Evolutionary conservation across 2,113 vertebrate species (phyloP).

Genomic region (Diadophis punctatus): DNA sequence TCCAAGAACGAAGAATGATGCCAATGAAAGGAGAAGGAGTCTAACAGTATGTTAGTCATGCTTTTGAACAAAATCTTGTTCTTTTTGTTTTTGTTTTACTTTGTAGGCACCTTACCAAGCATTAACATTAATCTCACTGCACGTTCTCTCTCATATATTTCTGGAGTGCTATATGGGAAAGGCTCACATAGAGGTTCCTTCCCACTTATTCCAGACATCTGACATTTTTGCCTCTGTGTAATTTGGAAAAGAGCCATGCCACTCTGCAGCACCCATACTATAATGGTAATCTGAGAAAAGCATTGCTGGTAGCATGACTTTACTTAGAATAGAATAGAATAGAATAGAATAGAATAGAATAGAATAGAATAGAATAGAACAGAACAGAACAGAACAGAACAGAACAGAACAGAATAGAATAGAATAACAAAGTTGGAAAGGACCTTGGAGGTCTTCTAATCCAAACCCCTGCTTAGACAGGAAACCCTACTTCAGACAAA

Average conservation of each 20-base stretch:
- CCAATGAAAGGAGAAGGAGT: not conserved
- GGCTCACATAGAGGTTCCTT: not conserved
- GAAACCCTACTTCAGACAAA: too few species aligned
- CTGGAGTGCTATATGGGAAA: not conserved
- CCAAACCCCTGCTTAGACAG: too few species aligned
- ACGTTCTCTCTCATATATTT: not conserved
- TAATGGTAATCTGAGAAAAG: not conserved
- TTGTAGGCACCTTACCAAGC: not conserved
- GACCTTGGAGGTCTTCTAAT: too few species aligned
- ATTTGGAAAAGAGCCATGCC: not conserved
- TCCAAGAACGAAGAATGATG: not conserved
- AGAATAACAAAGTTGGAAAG: too few species aligned
- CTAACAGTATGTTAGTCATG: not conserved
- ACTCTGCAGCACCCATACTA: not conserved
- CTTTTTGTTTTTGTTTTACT: not conserved
- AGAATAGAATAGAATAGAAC: too few species aligned
- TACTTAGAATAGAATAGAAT: not conserved
- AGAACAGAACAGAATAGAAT: too few species aligned
- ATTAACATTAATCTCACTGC: not conserved
- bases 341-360: too few species aligned
- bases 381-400: too few species aligned
- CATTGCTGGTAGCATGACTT: not conserved
- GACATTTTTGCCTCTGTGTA: not conserved
- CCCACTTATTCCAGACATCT: not conserved
- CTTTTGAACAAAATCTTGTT: not conserved